These are phyloP conservation scores for Desmodus rotundus DNA, from an alignment of 2,113 vertebrate genomes.

Conservation along the genomic window DNA sequence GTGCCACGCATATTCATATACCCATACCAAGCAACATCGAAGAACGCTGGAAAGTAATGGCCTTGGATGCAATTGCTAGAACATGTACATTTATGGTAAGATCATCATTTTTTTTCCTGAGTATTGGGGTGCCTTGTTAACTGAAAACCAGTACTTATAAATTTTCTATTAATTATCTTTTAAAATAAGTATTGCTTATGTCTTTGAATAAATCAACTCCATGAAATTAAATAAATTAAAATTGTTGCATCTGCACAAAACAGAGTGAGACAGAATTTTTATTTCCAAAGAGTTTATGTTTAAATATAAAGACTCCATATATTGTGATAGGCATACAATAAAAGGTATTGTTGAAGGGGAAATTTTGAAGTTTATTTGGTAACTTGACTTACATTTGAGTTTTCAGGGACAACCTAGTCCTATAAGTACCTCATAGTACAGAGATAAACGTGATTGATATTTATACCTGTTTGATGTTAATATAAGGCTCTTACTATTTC, in stretches of 20 bases:
- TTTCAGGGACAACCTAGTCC: not conserved
- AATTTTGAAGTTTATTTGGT: not conserved
- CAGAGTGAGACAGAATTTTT: not conserved
- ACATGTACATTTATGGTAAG: constrained; percentile 31
- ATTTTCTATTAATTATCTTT: not conserved
- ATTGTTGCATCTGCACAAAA: not conserved
- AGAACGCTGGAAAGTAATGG: constrained; percentile 58
- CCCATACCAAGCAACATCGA: constrained; percentile 19
- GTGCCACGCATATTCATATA: not conserved
- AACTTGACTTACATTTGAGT: not conserved
- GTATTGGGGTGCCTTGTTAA: not conserved
- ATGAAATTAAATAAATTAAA: not conserved
- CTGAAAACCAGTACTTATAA: not conserved
- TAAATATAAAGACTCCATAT: not conserved
- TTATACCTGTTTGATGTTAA: not conserved
- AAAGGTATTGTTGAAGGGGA: not conserved
- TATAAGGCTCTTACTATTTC: not conserved
- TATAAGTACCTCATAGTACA: not conserved
- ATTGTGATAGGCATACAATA: not conserved
- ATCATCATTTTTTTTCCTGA: not conserved
- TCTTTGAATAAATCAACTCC: not conserved
- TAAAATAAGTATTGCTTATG: not conserved
- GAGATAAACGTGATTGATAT: not conserved
- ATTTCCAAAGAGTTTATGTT: not conserved
- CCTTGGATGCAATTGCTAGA: constrained; percentile 2